These are phyloP conservation scores for Pseudomyrmex concolor DNA, from an alignment of 1,140 invertebrate species.

Conservation along the genomic window DNA sequence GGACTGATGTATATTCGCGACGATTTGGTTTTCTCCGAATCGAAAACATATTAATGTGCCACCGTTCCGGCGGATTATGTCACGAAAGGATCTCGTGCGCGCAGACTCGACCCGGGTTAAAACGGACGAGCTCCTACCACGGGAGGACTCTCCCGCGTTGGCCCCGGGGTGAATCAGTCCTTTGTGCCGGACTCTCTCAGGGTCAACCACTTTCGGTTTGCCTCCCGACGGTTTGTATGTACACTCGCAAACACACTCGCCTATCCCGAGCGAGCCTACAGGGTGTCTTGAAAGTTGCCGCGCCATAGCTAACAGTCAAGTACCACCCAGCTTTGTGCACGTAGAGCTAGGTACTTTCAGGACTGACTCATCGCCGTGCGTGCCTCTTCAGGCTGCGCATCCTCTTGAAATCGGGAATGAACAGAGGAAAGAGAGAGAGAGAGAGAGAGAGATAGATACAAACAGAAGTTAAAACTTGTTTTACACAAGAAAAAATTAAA, in stretches of 20 bases:
- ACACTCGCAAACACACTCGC: conserved; percentile 66
- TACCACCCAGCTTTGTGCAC: neutral
- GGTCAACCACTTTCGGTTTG: conserved; percentile 84
- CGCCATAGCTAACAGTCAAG: conserved; percentile 37
- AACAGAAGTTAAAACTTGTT: neutral
- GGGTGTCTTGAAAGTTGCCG: conserved; percentile 65
- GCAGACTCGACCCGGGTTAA: conserved; percentile 71
- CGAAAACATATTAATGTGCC: conserved; percentile 33
- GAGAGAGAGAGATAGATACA: too few relatives aligned
- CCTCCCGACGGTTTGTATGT: conserved; percentile 70
- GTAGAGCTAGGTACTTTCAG: conserved; percentile 21
- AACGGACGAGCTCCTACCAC: conserved; percentile 56
- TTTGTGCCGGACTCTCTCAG: conserved; percentile 83
- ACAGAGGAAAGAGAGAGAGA: neutral
- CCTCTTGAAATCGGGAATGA: neutral
- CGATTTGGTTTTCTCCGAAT: neutral
- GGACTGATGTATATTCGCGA: neutral
- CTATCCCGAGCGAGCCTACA: conserved; percentile 63
- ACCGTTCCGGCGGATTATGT: conserved; percentile 74
- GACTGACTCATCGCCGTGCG: conserved; percentile 15
- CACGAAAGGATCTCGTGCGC: conserved; percentile 65
- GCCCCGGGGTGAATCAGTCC: conserved; percentile 83
- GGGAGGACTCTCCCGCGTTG: conserved; percentile 64
- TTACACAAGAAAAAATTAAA: neutral
- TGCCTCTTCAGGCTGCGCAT: neutral